Evolutionary conservation across 2,797 vertebrate genomes (phyloP).

Genomic region (Esox lucius): DNA sequence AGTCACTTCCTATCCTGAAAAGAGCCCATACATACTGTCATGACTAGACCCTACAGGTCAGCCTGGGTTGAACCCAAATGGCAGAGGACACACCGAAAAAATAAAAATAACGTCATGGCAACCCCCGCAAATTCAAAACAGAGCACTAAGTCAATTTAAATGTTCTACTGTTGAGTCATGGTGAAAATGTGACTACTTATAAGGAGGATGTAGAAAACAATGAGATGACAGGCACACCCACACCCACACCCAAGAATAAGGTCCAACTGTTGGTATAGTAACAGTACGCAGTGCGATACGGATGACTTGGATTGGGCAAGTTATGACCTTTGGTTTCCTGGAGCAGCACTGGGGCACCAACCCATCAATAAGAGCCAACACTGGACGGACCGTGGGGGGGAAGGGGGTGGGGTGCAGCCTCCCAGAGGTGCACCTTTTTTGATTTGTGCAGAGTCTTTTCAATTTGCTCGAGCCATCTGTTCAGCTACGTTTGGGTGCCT

Average conservation of each 20-base stretch:
- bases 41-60: neutral
- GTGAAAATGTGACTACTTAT: neutral
- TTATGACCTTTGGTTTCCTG: neutral
- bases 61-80: constrained; percentile 5
- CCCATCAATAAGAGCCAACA: neutral
- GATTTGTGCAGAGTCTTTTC: constrained; percentile 57
- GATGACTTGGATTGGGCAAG: neutral
- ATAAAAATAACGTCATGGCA: constrained; percentile 27
- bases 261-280: neutral
- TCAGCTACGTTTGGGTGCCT: constrained; percentile 34
- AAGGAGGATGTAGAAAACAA: neutral
- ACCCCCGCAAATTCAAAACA: constrained; percentile 26
- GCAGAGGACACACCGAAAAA: neutral
- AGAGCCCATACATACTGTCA: constrained; percentile 20
- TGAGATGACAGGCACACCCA: constrained; percentile 18
- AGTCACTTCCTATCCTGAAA: constrained; percentile 44
- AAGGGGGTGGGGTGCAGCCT: constrained; percentile 5
- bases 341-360: neutral
- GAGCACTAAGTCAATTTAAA: neutral
- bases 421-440: constrained; percentile 50
- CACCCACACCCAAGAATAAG: constrained; percentile 2
- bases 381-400: neutral
- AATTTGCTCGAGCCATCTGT: constrained; percentile 63
- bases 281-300: neutral
- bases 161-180: neutral